Percentiles rank a stretch among this genome's conserved stretches.
phyloP scores from a whole-genome alignment of 2,113 vertebrate genomes.

The Ploceus nigricollis region DNA sequence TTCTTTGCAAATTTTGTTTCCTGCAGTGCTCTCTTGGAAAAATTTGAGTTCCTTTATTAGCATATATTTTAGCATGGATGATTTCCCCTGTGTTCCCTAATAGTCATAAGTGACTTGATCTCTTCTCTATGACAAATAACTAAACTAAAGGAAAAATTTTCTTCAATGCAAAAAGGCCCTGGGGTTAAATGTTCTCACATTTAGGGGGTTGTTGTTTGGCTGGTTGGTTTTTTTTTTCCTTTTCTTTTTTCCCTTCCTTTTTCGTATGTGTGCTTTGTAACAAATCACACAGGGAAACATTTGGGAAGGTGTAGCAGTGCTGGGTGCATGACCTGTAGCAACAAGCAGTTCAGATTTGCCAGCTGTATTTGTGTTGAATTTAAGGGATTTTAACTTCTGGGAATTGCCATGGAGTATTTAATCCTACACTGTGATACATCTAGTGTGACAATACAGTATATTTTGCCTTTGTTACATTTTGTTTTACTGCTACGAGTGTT shows the following conservation, averaged over 20 bases:
- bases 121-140: conserved; percentile 41
- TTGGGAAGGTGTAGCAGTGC: not conserved
- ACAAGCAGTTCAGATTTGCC: not conserved
- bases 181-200: conserved; percentile 28
- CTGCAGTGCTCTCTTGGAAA: conserved; percentile 76
- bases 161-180: not conserved
- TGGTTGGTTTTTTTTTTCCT: not conserved
- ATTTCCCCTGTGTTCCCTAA: conserved; percentile 72
- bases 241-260: not conserved
- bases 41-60: conserved; percentile 72
- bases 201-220: not conserved
- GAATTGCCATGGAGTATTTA: not conserved
- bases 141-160: not conserved
- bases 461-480: not conserved
- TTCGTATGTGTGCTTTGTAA: not conserved
- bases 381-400: not conserved
- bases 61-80: conserved; percentile 69
- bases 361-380: not conserved
- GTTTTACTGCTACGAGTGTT: not conserved
- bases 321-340: not conserved
- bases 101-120: conserved; percentile 36
- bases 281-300: not conserved
- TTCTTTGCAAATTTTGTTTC: conserved; percentile 76
- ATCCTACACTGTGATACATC: not conserved
- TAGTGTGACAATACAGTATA: not conserved